Evolutionary conservation across 2,888 invertebrate species (phyloP), one percentile per base, ranked within the genome.

Genomic region (Chromoteleia sp.): DNA sequence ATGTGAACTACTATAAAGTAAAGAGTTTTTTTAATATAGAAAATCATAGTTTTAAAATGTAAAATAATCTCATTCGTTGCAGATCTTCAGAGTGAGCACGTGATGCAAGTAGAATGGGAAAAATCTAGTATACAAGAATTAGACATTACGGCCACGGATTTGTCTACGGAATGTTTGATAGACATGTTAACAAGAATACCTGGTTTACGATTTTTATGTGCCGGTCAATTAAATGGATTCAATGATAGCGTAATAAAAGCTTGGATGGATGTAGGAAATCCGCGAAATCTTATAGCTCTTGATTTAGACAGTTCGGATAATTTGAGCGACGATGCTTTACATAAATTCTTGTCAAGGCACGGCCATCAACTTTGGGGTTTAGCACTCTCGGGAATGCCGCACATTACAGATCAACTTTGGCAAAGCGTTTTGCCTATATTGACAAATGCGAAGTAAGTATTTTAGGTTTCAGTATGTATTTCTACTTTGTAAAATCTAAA

Each of bases 31-130:
- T 8, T 4, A 25, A 5, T 25, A 25, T 25, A 2, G 25, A 2
- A 25, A 33, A 10, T 33, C 8, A 4, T 33, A 8, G 5, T 1
- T 33, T 33, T 33, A 8, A 33, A 33, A 33, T 33, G 33, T 4
- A 33, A 8, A 33, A 33, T 33, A 4, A 33, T 33, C 2, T 45
- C 1, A 45, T 12, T 39, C 74, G n/a, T 63, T 30, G 39, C 90
- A 98, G 98, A 95, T 91, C 93, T 99, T 6, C 96, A 96, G 89
- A 98, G 98, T 85, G 97, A 98, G 86, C 94, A 97, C 91, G 96
- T 99, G 78, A 97, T 97, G 96, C 96, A 96, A 89, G 98, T 98
- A 10, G 99, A 99, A 88, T 99, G 99, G 99, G 99, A 99, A 92
- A 98, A 98, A 92, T 97, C 98, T 0, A 95, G 95, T 0, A 92